phyloP scores from a whole-genome alignment of 2,888 invertebrate species.

The Erebia epiphron region DNA sequence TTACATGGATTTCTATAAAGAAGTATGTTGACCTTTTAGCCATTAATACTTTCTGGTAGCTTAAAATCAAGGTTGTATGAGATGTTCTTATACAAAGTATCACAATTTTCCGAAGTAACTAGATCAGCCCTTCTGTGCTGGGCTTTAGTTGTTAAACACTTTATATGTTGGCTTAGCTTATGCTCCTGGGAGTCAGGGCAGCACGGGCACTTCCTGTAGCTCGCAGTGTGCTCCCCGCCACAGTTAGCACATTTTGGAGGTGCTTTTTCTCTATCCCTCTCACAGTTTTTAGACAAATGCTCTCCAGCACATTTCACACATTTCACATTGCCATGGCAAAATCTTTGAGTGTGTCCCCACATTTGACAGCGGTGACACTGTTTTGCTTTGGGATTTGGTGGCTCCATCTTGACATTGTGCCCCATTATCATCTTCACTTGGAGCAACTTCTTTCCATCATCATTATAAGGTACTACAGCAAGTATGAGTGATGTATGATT shows the following conservation, averaged over 20 bases:
- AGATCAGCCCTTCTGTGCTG: not conserved
- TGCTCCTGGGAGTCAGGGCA: slow-evolving; percentile 38
- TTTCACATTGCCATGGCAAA: slow-evolving; percentile 57
- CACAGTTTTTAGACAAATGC: slow-evolving; percentile 60
- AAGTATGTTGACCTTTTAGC: not conserved
- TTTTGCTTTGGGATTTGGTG: slow-evolving; percentile 50
- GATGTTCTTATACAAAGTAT: slow-evolving; percentile 28
- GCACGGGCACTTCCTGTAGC: slow-evolving; percentile 52
- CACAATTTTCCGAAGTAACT: slow-evolving; percentile 32
- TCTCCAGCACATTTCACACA: slow-evolving; percentile 70
- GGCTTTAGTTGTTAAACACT: slow-evolving; percentile 4
- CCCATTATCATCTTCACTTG: slow-evolving; percentile 52
- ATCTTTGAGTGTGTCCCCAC: slow-evolving; percentile 68
- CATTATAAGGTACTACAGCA: slow-evolving; percentile 55
- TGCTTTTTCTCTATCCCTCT: slow-evolving; percentile 43
- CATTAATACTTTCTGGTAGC: no score
- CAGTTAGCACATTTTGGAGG: slow-evolving; percentile 67
- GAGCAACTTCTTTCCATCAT: slow-evolving; percentile 52
- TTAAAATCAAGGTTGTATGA: no score
- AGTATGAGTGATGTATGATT: slow-evolving; percentile 51
- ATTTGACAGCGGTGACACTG: slow-evolving; percentile 71
- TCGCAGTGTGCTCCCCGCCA: slow-evolving; percentile 58
- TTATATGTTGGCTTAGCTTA: slow-evolving; percentile 18
- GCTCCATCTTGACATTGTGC: slow-evolving; percentile 56
- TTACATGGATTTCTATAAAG: slow-evolving; percentile 8